Conservation (phyloP, 1,140 invertebrate species). For the Telenomus remus region DNA sequence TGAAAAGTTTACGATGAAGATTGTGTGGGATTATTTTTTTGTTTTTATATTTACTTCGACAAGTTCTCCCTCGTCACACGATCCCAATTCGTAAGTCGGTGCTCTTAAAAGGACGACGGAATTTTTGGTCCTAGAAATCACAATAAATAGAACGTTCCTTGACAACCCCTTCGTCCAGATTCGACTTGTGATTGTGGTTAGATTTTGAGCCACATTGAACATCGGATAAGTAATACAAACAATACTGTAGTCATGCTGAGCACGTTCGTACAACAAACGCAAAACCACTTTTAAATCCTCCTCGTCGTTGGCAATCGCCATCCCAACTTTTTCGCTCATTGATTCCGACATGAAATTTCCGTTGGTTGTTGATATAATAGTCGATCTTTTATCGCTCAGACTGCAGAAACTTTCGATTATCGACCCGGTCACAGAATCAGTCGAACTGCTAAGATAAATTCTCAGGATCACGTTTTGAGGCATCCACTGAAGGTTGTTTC, state of each 20-base stretch:
- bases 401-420: conserved; percentile 38
- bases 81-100: conserved; percentile 11
- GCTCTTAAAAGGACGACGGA: conserved; percentile 25
- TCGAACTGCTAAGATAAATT: conserved; percentile 26
- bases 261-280: conserved; percentile 27
- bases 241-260: conserved; percentile 42
- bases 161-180: conserved; percentile 57
- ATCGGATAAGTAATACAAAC: conserved; percentile 45
- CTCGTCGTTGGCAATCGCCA: conserved; percentile 40
- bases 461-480: conserved; percentile 34
- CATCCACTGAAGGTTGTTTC: conserved; percentile 16
- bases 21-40: too few relatives aligned
- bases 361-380: conserved; percentile 19
- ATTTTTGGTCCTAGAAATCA: conserved; percentile 23
- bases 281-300: conserved; percentile 27
- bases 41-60: conserved; percentile 25
- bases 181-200: conserved; percentile 30
- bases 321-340: conserved; percentile 32
- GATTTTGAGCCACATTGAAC: conserved; percentile 16
- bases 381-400: conserved; percentile 14
- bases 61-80: conserved; percentile 27
- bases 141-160: conserved; percentile 51
- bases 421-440: conserved; percentile 3
- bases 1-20: too few relatives aligned
- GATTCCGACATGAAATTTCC: conserved; percentile 20